Base-by-base conservation (phyloP, 2,888 invertebrate genomes). In the Arctia plantaginis region DNA sequence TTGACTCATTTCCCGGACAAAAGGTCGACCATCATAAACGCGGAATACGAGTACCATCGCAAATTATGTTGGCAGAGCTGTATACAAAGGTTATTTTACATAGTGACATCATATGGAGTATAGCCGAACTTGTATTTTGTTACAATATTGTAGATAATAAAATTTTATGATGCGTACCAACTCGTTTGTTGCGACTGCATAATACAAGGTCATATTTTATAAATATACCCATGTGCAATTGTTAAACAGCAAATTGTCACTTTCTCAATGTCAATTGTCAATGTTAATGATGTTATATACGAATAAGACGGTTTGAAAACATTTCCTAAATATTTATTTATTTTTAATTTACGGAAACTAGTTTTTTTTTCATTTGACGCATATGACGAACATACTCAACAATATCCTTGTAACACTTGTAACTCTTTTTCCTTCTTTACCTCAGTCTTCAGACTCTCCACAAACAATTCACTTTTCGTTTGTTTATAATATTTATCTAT, bases 51-150 rank as follows among this genome's bases (percentile, higher is more conserved):
- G 80, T 81, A 81, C 69, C 82, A 74, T 79, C 82, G 78, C 82
- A 80, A 84, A 85, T 75, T 80, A 79, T 80, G 77, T 80, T 86
- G 82, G 81, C 85, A 84, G 81, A 77, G 81, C 18, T 51, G 80
- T 80, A 81, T 64, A 77, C 82, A 76, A 82, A 85, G 69, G 75
- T 79, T 82, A 82, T 84, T 81, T 85, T 80, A 81, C 81, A 82
- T 84, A 85, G 79, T 91, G 90, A 90, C 90, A 89, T 91, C 91
- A 91, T 83, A 59, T 78, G 78, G 79, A 81, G 82, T 83, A 87
- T 85, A 88, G 83, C 81, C 81, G 79, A 85, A 81, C 82, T 83
- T 82, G 81, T 84, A 86, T 80, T 80, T 81, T 82, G 80, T 81
- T 80, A 82, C 85, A 86, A 86, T 80, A 85, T 85, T 83, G 80